These are phyloP conservation scores for Acrocera orbiculus DNA, from an alignment of 2,888 invertebrate genomes.

Conservation along the genomic window DNA sequence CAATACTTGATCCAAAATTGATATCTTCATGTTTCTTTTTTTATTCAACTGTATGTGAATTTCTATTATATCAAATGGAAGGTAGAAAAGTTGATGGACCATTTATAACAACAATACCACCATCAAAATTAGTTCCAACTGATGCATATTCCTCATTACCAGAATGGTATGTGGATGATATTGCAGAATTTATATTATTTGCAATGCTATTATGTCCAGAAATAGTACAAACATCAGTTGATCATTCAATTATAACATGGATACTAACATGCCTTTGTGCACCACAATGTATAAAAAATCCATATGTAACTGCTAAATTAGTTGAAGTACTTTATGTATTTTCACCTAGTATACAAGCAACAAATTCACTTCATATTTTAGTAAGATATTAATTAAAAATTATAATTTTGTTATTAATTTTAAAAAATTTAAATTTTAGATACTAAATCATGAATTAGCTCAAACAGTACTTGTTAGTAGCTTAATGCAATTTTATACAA, in stretches of 20 bases:
- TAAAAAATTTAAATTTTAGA: slow-evolving; percentile 46
- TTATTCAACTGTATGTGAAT: slow-evolving; percentile 70
- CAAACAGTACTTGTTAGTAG: slow-evolving; percentile 69
- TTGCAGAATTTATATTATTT: slow-evolving; percentile 89
- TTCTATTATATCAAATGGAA: slow-evolving; percentile 50
- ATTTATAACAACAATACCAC: slow-evolving; percentile 36
- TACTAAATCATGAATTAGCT: slow-evolving; percentile 77
- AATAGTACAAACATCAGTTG: slow-evolving; percentile 57
- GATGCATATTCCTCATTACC: slow-evolving; percentile 77
- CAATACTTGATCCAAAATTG: slow-evolving; percentile 66
- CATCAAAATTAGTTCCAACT: slow-evolving; percentile 42
- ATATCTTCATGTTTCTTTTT: slow-evolving; percentile 70
- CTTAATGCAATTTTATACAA: slow-evolving; percentile 96
- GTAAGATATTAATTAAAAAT: too few species aligned
- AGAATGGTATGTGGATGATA: slow-evolving; percentile 95
- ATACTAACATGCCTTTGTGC: slow-evolving; percentile 78
- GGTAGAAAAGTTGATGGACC: slow-evolving; percentile 33
- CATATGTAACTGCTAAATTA: slow-evolving; percentile 91
- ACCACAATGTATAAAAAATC: slow-evolving; percentile 83
- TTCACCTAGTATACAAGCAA: slow-evolving; percentile 45
- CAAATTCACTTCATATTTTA: slow-evolving; percentile 23
- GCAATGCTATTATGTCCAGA: slow-evolving; percentile 67
- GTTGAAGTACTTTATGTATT: slow-evolving; percentile 78
- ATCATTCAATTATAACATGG: slow-evolving; percentile 73
- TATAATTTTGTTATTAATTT: slow-evolving; percentile 1